Percentiles rank a stretch among this genome's conserved stretches.
phyloP scores from a whole-genome alignment of 2,888 invertebrate genomes.

The Trissolcus japonicus region DNA sequence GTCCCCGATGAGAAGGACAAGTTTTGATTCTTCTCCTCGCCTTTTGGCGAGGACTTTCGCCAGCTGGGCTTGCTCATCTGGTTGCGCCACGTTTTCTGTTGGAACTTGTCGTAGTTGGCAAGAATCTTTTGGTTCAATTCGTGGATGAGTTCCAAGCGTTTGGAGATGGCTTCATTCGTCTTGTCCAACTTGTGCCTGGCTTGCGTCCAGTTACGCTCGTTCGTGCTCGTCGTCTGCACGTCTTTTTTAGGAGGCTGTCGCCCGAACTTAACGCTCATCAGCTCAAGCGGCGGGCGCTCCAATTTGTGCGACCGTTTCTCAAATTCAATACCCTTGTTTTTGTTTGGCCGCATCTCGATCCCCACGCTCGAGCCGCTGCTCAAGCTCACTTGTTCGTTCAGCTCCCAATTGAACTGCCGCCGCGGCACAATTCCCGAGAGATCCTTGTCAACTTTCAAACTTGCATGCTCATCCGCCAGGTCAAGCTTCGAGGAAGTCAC shows the following conservation, averaged over 20 bases:
- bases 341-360: conserved; percentile 65
- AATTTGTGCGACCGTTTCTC: conserved; percentile 34
- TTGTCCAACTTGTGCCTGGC: conserved; percentile 67
- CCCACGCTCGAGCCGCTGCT: conserved; percentile 71
- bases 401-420: conserved; percentile 70
- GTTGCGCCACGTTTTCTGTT: conserved; percentile 66
- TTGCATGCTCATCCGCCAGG: conserved; percentile 42
- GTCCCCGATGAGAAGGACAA: conserved; percentile 56
- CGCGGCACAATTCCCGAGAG: conserved; percentile 33
- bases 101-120: conserved; percentile 70
- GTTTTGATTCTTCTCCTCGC: conserved; percentile 50
- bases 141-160: conserved; percentile 70
- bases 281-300: conserved; percentile 52
- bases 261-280: conserved; percentile 67
- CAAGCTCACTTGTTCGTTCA: conserved; percentile 73
- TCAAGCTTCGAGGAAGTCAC: conserved; percentile 32
- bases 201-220: conserved; percentile 61
- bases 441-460: conserved; percentile 45
- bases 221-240: conserved; percentile 4
- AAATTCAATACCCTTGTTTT: conserved; percentile 63
- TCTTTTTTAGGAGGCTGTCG: too few relatives aligned
- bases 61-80: conserved; percentile 43
- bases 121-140: conserved; percentile 73
- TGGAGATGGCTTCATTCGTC: conserved; percentile 70
- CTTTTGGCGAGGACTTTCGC: conserved; percentile 29